Percentiles rank a stretch among this genome's conserved stretches.
These are phyloP conservation scores for Scrobipalpa costella DNA, from an alignment of 2,888 invertebrate species.

Conservation along the genomic window DNA sequence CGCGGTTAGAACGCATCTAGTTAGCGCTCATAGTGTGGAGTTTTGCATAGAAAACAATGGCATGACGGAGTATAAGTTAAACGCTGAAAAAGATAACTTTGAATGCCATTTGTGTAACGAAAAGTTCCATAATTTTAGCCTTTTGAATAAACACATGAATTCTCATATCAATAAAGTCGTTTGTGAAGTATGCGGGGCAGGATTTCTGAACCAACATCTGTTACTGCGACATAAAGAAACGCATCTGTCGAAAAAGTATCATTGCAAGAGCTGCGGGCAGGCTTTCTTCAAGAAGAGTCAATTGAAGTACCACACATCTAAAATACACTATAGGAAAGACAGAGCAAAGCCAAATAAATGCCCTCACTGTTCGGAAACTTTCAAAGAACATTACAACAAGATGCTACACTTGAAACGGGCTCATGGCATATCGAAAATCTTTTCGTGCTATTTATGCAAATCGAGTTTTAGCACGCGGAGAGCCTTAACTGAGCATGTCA, in stretches of 20 bases:
- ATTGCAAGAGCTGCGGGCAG: slow-evolving; percentile 62
- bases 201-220: slow-evolving; percentile 52
- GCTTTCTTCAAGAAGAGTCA: slow-evolving; percentile 66
- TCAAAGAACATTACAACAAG: slow-evolving; percentile 58
- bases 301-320: slow-evolving; percentile 64
- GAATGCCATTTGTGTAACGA: slow-evolving; percentile 52
- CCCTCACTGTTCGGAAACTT: slow-evolving; percentile 47
- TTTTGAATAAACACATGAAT: slow-evolving; percentile 56
- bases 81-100: slow-evolving; percentile 42
- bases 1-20: slow-evolving; percentile 47
- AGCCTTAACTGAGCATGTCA: slow-evolving; percentile 53
- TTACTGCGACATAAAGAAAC: slow-evolving; percentile 52
- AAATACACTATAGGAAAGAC: slow-evolving; percentile 53
- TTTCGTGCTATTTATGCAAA: slow-evolving; percentile 52
- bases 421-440: slow-evolving; percentile 51
- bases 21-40: slow-evolving; percentile 40
- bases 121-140: slow-evolving; percentile 47
- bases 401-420: slow-evolving; percentile 50
- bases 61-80: slow-evolving; percentile 57
- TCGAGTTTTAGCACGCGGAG: slow-evolving; percentile 46
- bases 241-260: slow-evolving; percentile 44
- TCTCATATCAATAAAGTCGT: slow-evolving; percentile 57
- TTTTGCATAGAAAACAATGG: slow-evolving; percentile 52
- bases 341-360: slow-evolving; percentile 49
- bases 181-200: slow-evolving; percentile 59